Percentiles rank a stretch among this genome's conserved stretches.
Evolutionary conservation across 2,888 invertebrate genomes (phyloP).

Genomic region (Chloroclystis v-ata): DNA sequence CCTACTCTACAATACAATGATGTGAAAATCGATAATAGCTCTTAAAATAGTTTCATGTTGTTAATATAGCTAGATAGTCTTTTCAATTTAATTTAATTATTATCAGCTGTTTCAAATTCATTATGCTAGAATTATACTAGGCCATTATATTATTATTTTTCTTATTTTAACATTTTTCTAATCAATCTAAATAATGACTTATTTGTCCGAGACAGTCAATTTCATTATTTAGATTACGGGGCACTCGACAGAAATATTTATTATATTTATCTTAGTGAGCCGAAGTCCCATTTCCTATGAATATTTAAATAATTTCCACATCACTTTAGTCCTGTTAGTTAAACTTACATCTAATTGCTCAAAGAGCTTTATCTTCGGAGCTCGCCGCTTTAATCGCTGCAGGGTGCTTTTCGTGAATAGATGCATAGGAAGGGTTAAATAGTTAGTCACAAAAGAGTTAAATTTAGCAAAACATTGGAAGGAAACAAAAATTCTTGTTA

Average conservation of each 20-base stretch:
- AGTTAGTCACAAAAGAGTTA: background rate
- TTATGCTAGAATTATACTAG: constrained; percentile 7
- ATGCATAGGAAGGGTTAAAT: constrained; percentile 29
- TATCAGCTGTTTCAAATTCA: constrained; percentile 7
- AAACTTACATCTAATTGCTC: constrained; percentile 18
- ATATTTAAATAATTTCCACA: constrained; percentile 7
- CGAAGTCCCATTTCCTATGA: no score
- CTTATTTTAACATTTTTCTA: background rate
- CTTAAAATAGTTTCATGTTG: background rate
- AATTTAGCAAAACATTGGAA: no score
- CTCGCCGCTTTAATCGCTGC: constrained; percentile 22
- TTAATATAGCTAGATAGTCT: constrained; percentile 12
- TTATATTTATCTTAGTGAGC: no score
- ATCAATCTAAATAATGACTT: background rate
- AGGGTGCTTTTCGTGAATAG: constrained; percentile 45
- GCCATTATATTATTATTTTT: background rate
- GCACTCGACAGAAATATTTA: no score
- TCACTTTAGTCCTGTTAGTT: constrained; percentile 14
- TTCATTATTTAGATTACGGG: background rate
- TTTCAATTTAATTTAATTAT: constrained; percentile 15
- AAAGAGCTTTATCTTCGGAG: constrained; percentile 17
- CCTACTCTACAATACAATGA: constrained; percentile 2
- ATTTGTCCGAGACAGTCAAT: background rate
- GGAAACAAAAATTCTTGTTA: no score
- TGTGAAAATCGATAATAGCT: constrained; percentile 1